These are phyloP conservation scores for Plutella xylostella DNA, from an alignment of 2,888 invertebrate genomes.

Conservation along the genomic window DNA sequence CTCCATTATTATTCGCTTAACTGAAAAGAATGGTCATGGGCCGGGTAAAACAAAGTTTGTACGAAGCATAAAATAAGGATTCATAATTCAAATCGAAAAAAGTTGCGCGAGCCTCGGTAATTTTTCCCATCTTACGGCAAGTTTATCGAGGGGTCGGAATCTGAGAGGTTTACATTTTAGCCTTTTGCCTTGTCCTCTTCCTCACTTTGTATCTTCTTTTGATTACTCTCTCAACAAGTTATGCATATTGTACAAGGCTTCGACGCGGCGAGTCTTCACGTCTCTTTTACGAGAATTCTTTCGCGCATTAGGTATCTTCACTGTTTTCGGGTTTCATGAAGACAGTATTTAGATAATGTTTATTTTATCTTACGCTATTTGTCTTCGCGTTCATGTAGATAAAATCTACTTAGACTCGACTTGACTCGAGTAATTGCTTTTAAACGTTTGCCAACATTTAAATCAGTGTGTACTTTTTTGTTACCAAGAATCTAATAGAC, in stretches of 20 bases:
- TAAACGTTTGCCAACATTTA: too few species aligned
- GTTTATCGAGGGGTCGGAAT: constrained; percentile 55
- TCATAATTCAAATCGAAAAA: constrained; percentile 70
- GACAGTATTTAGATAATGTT: not conserved
- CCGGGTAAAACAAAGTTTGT: constrained; percentile 57
- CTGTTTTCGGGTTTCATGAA: constrained; percentile 42
- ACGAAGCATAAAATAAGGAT: constrained; percentile 64
- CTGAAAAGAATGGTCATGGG: constrained; percentile 43
- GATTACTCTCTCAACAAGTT: constrained; percentile 69
- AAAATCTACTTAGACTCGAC: too few species aligned
- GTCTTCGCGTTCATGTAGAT: not conserved
- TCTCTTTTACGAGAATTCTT: constrained; percentile 41
- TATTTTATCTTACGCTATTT: not conserved
- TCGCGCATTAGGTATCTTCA: constrained; percentile 44
- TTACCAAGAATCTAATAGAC: too few species aligned
- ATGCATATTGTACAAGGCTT: constrained; percentile 65
- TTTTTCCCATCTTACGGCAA: constrained; percentile 67
- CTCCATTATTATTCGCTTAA: constrained; percentile 47
- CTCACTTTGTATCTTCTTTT: constrained; percentile 68
- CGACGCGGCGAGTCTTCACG: constrained; percentile 47
- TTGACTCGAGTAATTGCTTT: too few species aligned
- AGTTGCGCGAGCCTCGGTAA: constrained; percentile 59
- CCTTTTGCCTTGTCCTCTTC: constrained; percentile 64
- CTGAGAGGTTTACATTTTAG: constrained; percentile 64
- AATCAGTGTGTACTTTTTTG: too few species aligned